Evolutionary conservation across 1,140 invertebrate species (phyloP).

Genomic region (Tetragonula clypearis): DNA sequence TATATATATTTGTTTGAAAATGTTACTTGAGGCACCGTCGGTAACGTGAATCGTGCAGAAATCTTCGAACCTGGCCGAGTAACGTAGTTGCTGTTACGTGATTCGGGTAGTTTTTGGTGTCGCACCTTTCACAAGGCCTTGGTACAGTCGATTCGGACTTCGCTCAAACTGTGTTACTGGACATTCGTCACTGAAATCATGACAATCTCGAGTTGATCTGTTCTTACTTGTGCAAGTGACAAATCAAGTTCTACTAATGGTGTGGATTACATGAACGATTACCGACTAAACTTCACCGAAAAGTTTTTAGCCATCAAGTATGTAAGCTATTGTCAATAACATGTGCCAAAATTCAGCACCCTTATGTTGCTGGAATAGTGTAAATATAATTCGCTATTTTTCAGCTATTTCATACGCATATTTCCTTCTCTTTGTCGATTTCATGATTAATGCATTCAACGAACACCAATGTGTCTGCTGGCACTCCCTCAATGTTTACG

Average conservation of each 20-base stretch:
- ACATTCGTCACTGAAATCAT: not conserved
- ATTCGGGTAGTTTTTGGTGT: slow-evolving; percentile 23
- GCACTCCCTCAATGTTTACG: not conserved
- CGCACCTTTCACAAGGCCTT: slow-evolving; percentile 37
- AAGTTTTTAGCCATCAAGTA: not conserved
- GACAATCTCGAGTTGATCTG: not conserved
- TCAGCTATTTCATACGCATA: not conserved
- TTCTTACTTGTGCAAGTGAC: not conserved
- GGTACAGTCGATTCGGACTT: not conserved
- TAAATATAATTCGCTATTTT: not conserved
- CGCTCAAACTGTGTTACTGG: not conserved
- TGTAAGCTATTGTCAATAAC: not conserved
- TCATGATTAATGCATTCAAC: not conserved
- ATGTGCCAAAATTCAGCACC: not conserved
- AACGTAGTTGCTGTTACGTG: not conserved
- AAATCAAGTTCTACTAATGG: not conserved
- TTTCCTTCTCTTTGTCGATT: not conserved
- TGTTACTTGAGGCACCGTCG: not conserved
- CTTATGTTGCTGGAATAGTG: not conserved
- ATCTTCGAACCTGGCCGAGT: slow-evolving; percentile 17
- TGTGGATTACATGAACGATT: not conserved
- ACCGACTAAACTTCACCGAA: not conserved
- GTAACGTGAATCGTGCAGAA: slow-evolving; percentile 26
- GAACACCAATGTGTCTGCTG: not conserved
- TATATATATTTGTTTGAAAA: not conserved